These are phyloP conservation scores for Camelus dromedarius DNA, from an alignment of 2,113 vertebrate genomes.

Conservation along the genomic window DNA sequence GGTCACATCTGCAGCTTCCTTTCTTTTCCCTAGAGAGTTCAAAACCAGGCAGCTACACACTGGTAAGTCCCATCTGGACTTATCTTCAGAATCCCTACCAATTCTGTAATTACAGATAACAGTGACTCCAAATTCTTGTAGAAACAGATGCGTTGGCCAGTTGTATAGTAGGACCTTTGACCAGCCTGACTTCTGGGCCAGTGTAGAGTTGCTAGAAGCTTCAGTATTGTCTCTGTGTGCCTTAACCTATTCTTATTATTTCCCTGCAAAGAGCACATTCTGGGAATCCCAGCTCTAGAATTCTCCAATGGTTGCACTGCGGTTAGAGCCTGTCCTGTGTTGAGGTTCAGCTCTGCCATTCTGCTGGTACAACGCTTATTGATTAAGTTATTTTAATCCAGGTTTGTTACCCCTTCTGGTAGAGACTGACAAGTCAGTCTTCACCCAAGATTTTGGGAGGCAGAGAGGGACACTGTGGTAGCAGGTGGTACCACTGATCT, in stretches of 20 bases:
- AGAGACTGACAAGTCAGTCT: not conserved
- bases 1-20: not conserved
- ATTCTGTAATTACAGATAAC: slow-evolving; percentile 5
- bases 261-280: not conserved
- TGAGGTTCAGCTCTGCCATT: not conserved
- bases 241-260: not conserved
- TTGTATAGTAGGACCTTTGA: not conserved
- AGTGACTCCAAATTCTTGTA: not conserved
- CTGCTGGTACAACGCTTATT: not conserved
- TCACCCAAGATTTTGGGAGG: not conserved
- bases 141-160: not conserved
- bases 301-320: not conserved
- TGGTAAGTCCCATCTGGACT: not conserved
- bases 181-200: not conserved
- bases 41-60: not conserved
- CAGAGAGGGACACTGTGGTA: not conserved
- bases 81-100: not conserved
- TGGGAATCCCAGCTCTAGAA: not conserved
- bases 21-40: not conserved
- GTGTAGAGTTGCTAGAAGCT: not conserved
- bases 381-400: not conserved
- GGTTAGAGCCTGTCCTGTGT: too few species aligned
- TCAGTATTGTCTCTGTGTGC: not conserved
- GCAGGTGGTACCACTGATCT: not conserved
- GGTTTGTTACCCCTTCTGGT: not conserved